Percentiles rank a stretch among this genome's conserved stretches.
Evolutionary conservation across 92 coral and sea anemone species (phyloP).

Genomic region (Palythoa caribaeorum): DNA sequence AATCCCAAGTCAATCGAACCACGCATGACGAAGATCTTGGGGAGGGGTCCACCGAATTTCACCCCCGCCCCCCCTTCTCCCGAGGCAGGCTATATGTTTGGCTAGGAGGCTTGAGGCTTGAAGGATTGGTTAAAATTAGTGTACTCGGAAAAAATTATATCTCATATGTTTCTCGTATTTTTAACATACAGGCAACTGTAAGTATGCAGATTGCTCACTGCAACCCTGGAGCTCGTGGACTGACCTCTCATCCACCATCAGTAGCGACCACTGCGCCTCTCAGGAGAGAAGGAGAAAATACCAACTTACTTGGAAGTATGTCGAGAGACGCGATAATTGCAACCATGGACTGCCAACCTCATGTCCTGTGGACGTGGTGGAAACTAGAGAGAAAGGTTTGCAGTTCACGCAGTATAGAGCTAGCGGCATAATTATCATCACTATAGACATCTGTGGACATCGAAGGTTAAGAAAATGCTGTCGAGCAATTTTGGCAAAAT

Average conservation of each 20-base stretch:
- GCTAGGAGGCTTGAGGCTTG: too few relatives aligned
- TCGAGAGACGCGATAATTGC: slow-evolving; percentile 73
- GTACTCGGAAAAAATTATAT: too few relatives aligned
- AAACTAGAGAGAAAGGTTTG: slow-evolving; percentile 86
- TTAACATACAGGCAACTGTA: slow-evolving; percentile 76
- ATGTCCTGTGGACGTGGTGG: slow-evolving; percentile 73
- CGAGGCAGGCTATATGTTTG: too few relatives aligned
- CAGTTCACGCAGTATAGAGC: not conserved
- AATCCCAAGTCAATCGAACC: too few relatives aligned
- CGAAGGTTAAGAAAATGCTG: too few relatives aligned
- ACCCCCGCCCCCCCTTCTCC: too few relatives aligned
- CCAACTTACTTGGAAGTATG: slow-evolving; percentile 65
- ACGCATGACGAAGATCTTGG: too few relatives aligned
- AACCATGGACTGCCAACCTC: slow-evolving; percentile 81
- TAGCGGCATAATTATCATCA: not conserved
- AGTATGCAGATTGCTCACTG: slow-evolving; percentile 76
- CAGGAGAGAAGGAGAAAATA: slow-evolving; percentile 80
- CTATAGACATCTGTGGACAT: too few relatives aligned
- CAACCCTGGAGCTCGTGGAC: slow-evolving; percentile 88
- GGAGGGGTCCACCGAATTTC: too few relatives aligned
- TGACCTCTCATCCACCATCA: slow-evolving; percentile 68
- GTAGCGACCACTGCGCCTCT: slow-evolving; percentile 86
- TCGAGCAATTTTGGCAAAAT: too few relatives aligned
- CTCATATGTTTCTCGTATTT: not conserved
- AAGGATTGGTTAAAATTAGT: too few relatives aligned